Evolutionary conservation across 1,140 invertebrate species (phyloP), one percentile per base, ranked within the genome.

Genomic region (Samia ricini): DNA sequence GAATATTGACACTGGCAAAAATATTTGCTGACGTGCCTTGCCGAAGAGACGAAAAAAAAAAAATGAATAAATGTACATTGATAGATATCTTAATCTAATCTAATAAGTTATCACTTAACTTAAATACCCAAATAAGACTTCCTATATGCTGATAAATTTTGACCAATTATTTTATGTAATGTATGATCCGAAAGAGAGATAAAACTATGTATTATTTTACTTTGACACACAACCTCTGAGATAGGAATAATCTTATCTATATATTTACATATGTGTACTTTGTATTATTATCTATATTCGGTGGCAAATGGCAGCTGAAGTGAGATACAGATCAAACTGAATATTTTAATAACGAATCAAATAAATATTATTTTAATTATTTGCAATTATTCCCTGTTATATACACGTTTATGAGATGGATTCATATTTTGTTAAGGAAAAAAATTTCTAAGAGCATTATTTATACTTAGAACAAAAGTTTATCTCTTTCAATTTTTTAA

Each of bases 161-260:
- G 12, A 12, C 4, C 15, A 42, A 42, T 15, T 42, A 42, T 15
- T 42, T 10, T 15, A 26, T n/a, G 15, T 42, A 42, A 15, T 42
- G 12, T 42, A 42, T 42, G 33, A 42, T 8, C 33, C 33, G 33
- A 42, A 15, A 15, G 33, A 1, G 10, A 42, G 33, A 42, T 42
- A 42, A 42, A 42, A 15, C 33, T 0, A 1, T 15, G 8, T 8
- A 42, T 42, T 42, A 15, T 42, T 42, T 4, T 15, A 42, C 33
- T 42, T 15, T 15, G 12, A 42, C 15, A 42, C 26, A 5, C 15
- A 42, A 42, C 33, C 33, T 42, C 33, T 15, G 33, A 42, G 33
- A 42, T 42, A 42, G 33, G 33, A 42, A 42, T 15, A 42, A 42
- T 42, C 33, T 42, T 42, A 42, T 42, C 33, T 42, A 42, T 42